Base-by-base conservation (phyloP, 23 tunicate species). In the Corella eumyota region DNA sequence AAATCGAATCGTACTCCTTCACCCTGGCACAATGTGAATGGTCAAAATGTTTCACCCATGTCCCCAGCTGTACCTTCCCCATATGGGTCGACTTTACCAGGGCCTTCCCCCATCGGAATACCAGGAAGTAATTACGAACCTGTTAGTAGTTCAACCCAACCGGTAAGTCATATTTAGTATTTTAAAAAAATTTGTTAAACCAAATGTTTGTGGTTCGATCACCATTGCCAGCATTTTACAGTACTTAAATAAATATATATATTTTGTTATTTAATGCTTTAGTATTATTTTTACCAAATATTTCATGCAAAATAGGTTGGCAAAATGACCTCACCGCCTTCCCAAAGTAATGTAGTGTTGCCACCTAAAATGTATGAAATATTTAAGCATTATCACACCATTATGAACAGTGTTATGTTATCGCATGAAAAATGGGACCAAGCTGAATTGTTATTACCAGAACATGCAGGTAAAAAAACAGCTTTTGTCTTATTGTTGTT, bases 51-150 rank as follows among this genome's bases (percentile, higher is more conserved):
- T n/a, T 75, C 83, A 25, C 93, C 93, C 11, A 59, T 74, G 60
- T 83, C 93, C 3, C 93, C 93, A 13, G 93, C 93, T 11, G 81
- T 83, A 31, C 93, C 93, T 0, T 83, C 93, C 26, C 93, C 93
- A 4, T 74, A 74, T 53, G 81, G 81, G 27, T 27, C 62, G n/a
- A 32, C 50, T 25, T 45, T 75, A 17, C 77, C 74, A 26, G 81
- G 93, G 15, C 93, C 81, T 24, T 73, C 81, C 33, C 93, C 93
- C 0, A 56, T 62, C n/a, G 72, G 65, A 17, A 36, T 27, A 1
- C 20, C 31, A 6, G 36, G 30, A 44, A 55, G 45, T 53, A 74
- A 62, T 56, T 45, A 30, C 50, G 93, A 83, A 67, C 79, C 62
- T 9, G 91, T 81, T 19, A 68, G 81, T 11, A 83, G 81, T 45